Conservation (phyloP, 2,888 invertebrate species). For the Esperia sulphurella region DNA sequence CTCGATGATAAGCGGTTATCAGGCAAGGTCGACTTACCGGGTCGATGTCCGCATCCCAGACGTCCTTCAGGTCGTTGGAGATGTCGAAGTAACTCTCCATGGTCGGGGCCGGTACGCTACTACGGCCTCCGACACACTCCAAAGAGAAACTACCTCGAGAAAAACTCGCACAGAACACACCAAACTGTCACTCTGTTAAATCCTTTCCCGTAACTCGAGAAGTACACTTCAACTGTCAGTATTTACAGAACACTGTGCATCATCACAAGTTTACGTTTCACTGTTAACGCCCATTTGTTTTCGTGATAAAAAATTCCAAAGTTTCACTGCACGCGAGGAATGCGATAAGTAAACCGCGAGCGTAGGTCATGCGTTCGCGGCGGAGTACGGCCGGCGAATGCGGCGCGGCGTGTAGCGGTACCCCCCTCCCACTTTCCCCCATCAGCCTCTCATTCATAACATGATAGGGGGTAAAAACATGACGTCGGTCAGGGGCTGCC, state of each 20-base stretch:
- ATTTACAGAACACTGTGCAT: constrained; percentile 56
- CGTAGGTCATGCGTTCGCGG: constrained; percentile 36
- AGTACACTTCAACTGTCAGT: constrained; percentile 40
- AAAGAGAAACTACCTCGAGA: constrained; percentile 41
- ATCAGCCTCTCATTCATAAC: constrained; percentile 63
- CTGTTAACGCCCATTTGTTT: constrained; percentile 71
- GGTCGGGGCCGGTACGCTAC: constrained; percentile 59
- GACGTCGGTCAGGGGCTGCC: constrained; percentile 38
- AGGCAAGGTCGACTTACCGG: constrained; percentile 83
- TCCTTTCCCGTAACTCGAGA: constrained; percentile 35
- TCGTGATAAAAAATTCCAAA: constrained; percentile 54
- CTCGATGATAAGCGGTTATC: constrained; percentile 46
- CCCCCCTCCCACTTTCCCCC: constrained; percentile 23
- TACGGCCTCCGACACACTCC: constrained; percentile 57
- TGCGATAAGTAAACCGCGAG: constrained; percentile 32
- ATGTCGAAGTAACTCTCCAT: constrained; percentile 89
- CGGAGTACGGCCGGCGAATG: constrained; percentile 64
- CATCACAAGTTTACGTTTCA: constrained; percentile 68
- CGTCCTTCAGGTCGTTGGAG: constrained; percentile 86
- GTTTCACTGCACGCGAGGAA: constrained; percentile 70
- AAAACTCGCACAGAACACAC: constrained; percentile 57
- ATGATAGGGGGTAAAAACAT: constrained; percentile 59
- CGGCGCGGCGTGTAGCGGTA: constrained; percentile 29
- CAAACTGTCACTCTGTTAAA: constrained; percentile 62
- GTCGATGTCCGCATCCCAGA: constrained; percentile 91